These are phyloP conservation scores for Drosophila orena DNA, from an alignment of 1,140 invertebrate genomes.

Conservation along the genomic window DNA sequence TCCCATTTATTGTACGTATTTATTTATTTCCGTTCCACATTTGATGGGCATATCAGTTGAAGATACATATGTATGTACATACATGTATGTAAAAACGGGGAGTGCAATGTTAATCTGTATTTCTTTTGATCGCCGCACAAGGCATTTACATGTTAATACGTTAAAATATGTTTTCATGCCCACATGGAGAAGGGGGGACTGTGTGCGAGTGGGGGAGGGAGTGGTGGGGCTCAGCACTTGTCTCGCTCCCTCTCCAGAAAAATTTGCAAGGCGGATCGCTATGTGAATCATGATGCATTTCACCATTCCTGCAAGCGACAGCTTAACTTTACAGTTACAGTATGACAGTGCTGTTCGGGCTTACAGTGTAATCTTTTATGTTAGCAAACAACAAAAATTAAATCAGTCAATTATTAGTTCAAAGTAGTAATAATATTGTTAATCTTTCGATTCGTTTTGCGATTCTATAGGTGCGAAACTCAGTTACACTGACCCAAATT, in stretches of 20 bases:
- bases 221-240: constrained; percentile 15
- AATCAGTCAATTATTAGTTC: neutral
- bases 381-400: too few species aligned
- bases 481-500: constrained; percentile 6
- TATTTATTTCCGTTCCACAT: constrained; percentile 49
- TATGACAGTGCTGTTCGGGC: constrained; percentile 5
- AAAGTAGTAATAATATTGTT: too few species aligned
- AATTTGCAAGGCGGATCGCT: constrained; percentile 2
- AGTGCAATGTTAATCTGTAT: neutral
- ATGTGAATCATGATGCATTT: constrained; percentile 11
- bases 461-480: neutral
- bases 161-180: constrained; percentile 25
- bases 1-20: constrained; percentile 26
- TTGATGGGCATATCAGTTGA: constrained; percentile 10
- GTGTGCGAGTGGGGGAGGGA: neutral
- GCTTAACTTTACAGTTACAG: constrained; percentile 11
- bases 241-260: constrained; percentile 5
- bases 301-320: constrained; percentile 15
- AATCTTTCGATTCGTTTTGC: too few species aligned
- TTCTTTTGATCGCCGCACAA: neutral
- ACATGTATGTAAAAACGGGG: neutral
- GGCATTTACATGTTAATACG: neutral
- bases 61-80: neutral
- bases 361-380: neutral
- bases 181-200: neutral